These are phyloP conservation scores for Chlorops oryzae DNA, from an alignment of 1,140 invertebrate genomes.

Conservation along the genomic window DNA sequence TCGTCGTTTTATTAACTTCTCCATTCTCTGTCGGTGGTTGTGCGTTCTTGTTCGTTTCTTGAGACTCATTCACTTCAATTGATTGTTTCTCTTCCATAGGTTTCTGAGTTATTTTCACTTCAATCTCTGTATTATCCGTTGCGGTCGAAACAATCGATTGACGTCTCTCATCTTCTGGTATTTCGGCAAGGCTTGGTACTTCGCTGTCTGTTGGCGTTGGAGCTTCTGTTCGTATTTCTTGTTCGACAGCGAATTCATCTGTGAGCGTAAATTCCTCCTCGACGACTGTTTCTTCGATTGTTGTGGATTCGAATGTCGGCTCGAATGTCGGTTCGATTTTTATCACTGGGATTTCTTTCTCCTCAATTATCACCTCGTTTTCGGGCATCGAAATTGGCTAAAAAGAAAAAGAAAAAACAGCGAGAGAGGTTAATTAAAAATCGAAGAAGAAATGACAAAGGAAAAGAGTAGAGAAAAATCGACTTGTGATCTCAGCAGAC, in stretches of 20 bases:
- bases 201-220: slow-evolving; percentile 34
- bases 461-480: no score
- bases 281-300: not conserved
- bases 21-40: not conserved
- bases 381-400: no score
- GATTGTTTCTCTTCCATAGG: no score
- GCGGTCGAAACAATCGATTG: not conserved
- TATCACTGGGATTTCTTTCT: not conserved
- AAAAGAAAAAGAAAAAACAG: no score
- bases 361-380: no score
- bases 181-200: slow-evolving; percentile 40
- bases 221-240: slow-evolving; percentile 21
- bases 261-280: not conserved
- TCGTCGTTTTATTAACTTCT: not conserved
- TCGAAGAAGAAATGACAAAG: no score
- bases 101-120: not conserved
- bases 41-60: not conserved
- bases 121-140: no score
- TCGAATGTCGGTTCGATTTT: not conserved
- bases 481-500: no score
- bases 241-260: not conserved
- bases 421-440: no score
- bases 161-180: slow-evolving; percentile 26
- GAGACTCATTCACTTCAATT: no score
- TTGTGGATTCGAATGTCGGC: slow-evolving; percentile 1